Conservation (phyloP, 2,888 invertebrate genomes). For the Melolontha melolontha region DNA sequence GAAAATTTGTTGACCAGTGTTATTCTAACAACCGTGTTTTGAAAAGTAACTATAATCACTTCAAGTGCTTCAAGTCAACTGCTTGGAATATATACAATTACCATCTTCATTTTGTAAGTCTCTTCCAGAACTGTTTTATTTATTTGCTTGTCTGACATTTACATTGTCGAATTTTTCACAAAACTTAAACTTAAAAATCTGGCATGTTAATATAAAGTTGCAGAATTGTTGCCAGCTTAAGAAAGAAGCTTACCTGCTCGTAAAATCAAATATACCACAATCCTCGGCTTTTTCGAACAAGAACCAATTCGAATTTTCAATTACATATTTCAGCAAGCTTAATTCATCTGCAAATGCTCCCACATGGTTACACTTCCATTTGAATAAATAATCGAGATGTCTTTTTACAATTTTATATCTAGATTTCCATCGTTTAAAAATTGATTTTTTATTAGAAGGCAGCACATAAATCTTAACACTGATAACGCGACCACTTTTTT, state of each 20-base stretch:
- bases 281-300: constrained; percentile 55
- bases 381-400: constrained; percentile 11
- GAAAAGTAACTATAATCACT: too few species aligned
- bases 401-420: constrained; percentile 4
- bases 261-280: constrained; percentile 28
- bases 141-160: too few species aligned
- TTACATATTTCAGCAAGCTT: constrained; percentile 54
- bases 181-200: too few species aligned
- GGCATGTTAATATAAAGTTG: too few species aligned
- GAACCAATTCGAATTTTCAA: constrained; percentile 60
- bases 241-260: constrained; percentile 31
- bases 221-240: too few species aligned
- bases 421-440: constrained; percentile 19
- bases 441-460: neutral
- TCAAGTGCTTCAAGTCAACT: too few species aligned
- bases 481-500: constrained; percentile 14
- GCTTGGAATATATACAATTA: too few species aligned
- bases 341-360: constrained; percentile 50
- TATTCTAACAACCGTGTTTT: too few species aligned
- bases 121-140: too few species aligned
- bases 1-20: too few species aligned
- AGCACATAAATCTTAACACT: constrained; percentile 12
- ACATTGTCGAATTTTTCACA: too few species aligned
- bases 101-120: too few species aligned
- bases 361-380: constrained; percentile 7